Base-by-base conservation (phyloP, 2,888 invertebrate genomes). In the Xiphydria camelus region DNA sequence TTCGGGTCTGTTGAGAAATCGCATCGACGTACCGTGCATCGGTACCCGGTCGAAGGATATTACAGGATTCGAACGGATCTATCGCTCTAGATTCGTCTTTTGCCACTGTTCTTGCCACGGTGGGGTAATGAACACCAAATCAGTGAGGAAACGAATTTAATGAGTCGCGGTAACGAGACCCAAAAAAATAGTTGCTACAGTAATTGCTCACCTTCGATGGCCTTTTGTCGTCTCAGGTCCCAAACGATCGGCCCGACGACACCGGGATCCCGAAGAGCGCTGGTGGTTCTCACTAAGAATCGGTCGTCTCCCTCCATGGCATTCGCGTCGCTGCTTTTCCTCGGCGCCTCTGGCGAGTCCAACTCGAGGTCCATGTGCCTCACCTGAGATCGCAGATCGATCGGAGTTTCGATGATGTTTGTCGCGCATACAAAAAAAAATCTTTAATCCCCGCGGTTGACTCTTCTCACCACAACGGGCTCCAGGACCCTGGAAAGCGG, bases 191-290 rank as follows among this genome's bases (percentile, higher is more conserved):
- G n/a, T n/a, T n/a, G n/a, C n/a, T n/a, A n/a, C n/a, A n/a, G n/a
- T 14, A 2, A 14, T 29, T 29, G 2, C 9, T 14, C 26, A 60
- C 72, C 72, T 62, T 68, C 64, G 10, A 55, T 33, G 9, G 65
- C 77, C 59, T 84, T 81, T 68, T 87, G 87, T 64, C 86, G 85
- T 64, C 89, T 88, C 45, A 88, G 78, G 68, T 88, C 88, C 91
- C 91, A 91, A 4, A 91, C 91, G 39, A 90, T 77, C 0, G 91
- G 91, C 0, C 91, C 91, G 21, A 91, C 83, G 3, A 91, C 87
- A 1, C 91, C 91, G 0, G 91, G 90, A 76, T 91, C 91, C 55
- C 78, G 79, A 4, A 72, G 65, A 32, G 85, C 84, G 57, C 91
- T 91, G 37, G 86, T 87, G 31, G 88, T 82, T 20, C 89, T 78